These are phyloP conservation scores for Bostrychus sinensis DNA, from an alignment of 2,113 vertebrate species.

Conservation along the genomic window DNA sequence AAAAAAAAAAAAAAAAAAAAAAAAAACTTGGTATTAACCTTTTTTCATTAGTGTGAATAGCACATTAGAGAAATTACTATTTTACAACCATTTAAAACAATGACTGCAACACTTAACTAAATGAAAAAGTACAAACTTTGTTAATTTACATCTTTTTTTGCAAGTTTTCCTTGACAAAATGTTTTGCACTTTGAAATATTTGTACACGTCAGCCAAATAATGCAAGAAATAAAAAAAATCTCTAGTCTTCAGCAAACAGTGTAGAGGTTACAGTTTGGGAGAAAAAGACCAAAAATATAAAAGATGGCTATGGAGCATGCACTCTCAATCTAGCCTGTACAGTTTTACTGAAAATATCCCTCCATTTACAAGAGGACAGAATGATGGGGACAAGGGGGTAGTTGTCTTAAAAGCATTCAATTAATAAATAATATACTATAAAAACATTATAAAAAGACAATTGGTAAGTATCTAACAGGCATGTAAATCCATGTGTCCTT, in stretches of 20 bases:
- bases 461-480: constrained; percentile 58
- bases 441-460: constrained; percentile 75
- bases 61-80: constrained; percentile 52
- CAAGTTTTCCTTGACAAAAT: constrained; percentile 61
- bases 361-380: constrained; percentile 20
- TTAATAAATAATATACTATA: constrained; percentile 81
- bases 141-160: constrained; percentile 58
- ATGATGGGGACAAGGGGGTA: constrained; percentile 1
- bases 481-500: constrained; percentile 46
- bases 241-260: neutral
- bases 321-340: constrained; percentile 59
- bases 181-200: constrained; percentile 70
- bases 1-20: constrained; percentile 26
- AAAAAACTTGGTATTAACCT: constrained; percentile 34
- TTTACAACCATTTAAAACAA: constrained; percentile 88
- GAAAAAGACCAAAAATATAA: constrained; percentile 34
- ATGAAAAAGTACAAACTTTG: constrained; percentile 53
- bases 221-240: constrained; percentile 46
- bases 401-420: constrained; percentile 56
- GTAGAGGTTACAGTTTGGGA: constrained; percentile 27
- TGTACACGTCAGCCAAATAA: constrained; percentile 62
- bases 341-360: constrained; percentile 43
- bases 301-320: constrained; percentile 67
- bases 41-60: constrained; percentile 61
- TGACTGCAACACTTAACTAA: constrained; percentile 78